Base-by-base conservation (phyloP, 2,888 invertebrate genomes). In the Trichogramma evanescens region DNA sequence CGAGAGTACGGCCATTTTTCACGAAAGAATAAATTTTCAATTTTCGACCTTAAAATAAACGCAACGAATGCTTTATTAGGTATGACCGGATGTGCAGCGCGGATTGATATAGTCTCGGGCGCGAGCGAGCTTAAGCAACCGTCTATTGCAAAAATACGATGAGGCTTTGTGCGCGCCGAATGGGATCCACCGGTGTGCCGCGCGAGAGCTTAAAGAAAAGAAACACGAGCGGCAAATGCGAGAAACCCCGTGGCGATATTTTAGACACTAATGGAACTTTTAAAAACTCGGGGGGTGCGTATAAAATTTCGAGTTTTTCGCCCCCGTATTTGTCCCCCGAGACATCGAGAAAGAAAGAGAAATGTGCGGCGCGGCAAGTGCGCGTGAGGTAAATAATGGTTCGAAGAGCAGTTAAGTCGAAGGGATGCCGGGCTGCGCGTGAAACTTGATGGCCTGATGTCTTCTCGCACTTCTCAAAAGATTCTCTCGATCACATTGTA, bases 241-340 rank as follows among this genome's bases (percentile, higher is more conserved):
- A 46, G 50, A 41, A 49, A 51, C 56, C 61, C 63, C 53, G 58
- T 61, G 64, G 65, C 63, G 59, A 52, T 63, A 66, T 67, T 64
- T 26, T 26, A 26, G 61, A 59, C 66, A 63, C 59, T 69, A 69
- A 69, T 69, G 69, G 69, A 68, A 66, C 66, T 55, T 57, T 65
- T 64, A 67, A 67, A 67, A 68, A 67, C 61, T 67, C 51, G 58
- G 41, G 63, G 65, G 53, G 58, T 58, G 63, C 10, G 66, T 69
- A 67, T 68, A 67, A 68, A 69, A 69, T 70, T 69, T 69, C 68
- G 65, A 41, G 61, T 61, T 61, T 61, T 63, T 50, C 56, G 39
- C 59, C n/a, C 26, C 39, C 40, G 40, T 42, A 13, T n/a, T 39
- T 4, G 42, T 63, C 60, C 60, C 60, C 44, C 50, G 53, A 43